phyloP scores from a whole-genome alignment of 2,113 vertebrate genomes.

The Ptyas mucosa region DNA sequence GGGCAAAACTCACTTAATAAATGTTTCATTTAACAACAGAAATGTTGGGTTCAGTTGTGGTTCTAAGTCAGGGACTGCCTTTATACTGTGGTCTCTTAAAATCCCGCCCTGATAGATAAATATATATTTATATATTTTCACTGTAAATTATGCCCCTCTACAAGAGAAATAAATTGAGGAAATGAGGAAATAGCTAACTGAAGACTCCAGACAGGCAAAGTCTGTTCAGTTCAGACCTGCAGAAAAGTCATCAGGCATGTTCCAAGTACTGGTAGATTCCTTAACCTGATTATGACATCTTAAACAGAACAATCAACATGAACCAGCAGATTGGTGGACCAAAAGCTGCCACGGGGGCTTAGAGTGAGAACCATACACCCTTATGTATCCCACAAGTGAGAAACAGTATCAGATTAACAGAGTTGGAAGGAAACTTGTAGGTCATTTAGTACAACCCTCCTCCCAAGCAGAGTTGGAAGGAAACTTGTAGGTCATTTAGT shows the following conservation, averaged over 20 bases:
- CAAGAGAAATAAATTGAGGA: background rate
- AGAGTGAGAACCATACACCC: background rate
- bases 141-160: background rate
- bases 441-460: no score
- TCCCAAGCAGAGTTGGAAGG: no score
- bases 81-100: background rate
- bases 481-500: no score
- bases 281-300: background rate
- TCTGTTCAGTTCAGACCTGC: background rate
- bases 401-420: background rate
- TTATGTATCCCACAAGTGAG: background rate
- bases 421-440: no score
- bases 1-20: no score
- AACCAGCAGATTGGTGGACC: background rate
- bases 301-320: background rate
- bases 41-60: no score
- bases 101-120: background rate
- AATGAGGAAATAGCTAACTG: background rate
- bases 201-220: background rate
- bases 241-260: background rate
- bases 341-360: background rate
- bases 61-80: no score
- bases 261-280: background rate
- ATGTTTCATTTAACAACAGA: no score
- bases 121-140: background rate